Conservation (phyloP, 2,888 invertebrate species). For the Empis livida region DNA sequence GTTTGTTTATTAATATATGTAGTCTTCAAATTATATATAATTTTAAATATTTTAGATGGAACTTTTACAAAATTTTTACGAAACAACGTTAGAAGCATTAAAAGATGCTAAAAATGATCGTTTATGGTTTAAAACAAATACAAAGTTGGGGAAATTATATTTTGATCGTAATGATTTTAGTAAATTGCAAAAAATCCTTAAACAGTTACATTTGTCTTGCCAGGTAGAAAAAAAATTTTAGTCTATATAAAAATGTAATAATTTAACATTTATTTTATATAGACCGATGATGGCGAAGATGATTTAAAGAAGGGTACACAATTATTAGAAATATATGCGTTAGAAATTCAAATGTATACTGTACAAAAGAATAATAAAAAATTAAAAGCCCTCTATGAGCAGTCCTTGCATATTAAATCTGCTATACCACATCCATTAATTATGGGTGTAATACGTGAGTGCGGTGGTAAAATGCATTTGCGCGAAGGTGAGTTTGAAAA, state of each 20-base stretch:
- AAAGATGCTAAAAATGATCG: conserved; percentile 99
- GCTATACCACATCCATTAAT: conserved; percentile 99
- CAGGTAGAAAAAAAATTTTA: conserved; percentile 45
- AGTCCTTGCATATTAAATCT: conserved; percentile 95
- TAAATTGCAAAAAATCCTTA: conserved; percentile 90
- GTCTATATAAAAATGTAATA: not conserved
- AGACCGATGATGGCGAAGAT: conserved; percentile 96
- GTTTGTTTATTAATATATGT: conserved; percentile 41
- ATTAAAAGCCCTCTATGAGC: conserved; percentile 90
- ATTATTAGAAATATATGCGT: conserved; percentile 91
- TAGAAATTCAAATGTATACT: conserved; percentile 99
- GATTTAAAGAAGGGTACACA: conserved; percentile 97
- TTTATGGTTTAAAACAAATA: conserved; percentile 99
- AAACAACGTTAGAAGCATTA: conserved; percentile 85
- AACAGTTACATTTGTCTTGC: conserved; percentile 94
- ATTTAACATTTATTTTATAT: conserved; percentile 13
- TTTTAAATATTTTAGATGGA: conserved; percentile 60
- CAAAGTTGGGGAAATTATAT: conserved; percentile 95
- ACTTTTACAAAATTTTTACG: conserved; percentile 94
- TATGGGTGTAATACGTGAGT: conserved; percentile 99
- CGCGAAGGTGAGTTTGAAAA: conserved; percentile 97
- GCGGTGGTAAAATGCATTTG: conserved; percentile 99
- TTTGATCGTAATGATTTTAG: conserved; percentile 92
- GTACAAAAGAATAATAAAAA: conserved; percentile 99
- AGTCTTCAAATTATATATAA: not conserved